Evolutionary conservation across 2,113 vertebrate species (phyloP).

Genomic region (Hepsetus odoe): DNA sequence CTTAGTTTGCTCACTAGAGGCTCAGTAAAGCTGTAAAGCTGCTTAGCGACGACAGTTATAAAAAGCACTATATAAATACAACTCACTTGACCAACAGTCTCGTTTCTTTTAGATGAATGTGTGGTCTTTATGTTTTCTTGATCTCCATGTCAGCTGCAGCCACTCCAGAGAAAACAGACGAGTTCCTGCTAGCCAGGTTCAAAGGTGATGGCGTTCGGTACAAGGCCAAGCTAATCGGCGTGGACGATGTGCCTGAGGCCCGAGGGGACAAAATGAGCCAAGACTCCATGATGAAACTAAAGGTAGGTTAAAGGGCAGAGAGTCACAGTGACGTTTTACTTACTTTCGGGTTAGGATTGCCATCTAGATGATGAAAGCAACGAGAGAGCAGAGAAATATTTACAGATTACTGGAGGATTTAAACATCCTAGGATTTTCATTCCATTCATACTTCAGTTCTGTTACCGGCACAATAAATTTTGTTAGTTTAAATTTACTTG

Average conservation of each 20-base stretch:
- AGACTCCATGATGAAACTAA: slow-evolving; percentile 98
- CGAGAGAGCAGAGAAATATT: too few relatives aligned
- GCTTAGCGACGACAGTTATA: too few relatives aligned
- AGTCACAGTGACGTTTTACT: background rate
- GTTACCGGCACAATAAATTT: too few relatives aligned
- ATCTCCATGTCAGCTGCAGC: slow-evolving; percentile 40
- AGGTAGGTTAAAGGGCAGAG: slow-evolving; percentile 74
- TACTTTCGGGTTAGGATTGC: background rate
- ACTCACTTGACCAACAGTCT: too few relatives aligned
- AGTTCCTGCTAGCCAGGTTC: slow-evolving; percentile 63
- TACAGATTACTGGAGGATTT: too few relatives aligned
- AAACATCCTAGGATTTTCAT: too few relatives aligned
- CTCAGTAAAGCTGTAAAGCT: too few relatives aligned
- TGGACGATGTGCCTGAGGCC: slow-evolving; percentile 84
- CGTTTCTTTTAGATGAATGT: background rate
- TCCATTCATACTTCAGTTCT: too few relatives aligned
- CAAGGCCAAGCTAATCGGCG: slow-evolving; percentile 88
- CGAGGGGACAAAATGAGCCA: slow-evolving; percentile 94
- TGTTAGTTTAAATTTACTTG: too few relatives aligned
- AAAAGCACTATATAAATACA: too few relatives aligned
- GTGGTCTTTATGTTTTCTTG: background rate
- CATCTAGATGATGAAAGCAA: background rate
- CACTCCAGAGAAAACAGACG: slow-evolving; percentile 56
- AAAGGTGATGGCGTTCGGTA: slow-evolving; percentile 76
- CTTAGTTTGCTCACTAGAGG: too few relatives aligned